Evolutionary conservation across 2,113 vertebrate species (phyloP).

Genomic region (Myotis brandtii): DNA sequence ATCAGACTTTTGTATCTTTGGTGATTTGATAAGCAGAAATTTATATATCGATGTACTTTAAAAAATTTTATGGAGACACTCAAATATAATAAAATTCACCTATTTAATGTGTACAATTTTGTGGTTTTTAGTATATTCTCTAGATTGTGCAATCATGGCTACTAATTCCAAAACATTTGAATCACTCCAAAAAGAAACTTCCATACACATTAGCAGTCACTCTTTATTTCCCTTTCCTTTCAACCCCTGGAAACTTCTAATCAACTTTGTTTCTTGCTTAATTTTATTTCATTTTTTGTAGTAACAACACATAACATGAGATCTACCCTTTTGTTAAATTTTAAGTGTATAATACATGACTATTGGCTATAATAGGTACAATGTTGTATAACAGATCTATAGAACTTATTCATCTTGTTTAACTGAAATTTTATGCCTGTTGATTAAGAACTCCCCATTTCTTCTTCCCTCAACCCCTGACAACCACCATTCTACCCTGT

Average conservation of each 20-base stretch:
- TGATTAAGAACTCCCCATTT: neutral
- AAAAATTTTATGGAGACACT: neutral
- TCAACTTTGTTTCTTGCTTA: conserved; percentile 8
- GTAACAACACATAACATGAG: neutral
- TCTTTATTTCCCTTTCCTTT: neutral
- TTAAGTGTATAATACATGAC: neutral
- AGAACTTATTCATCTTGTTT: neutral
- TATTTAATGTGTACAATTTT: neutral
- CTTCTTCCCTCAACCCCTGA: neutral
- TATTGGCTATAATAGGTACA: neutral
- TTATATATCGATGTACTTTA: neutral
- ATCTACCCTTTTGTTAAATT: neutral
- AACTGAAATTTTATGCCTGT: neutral
- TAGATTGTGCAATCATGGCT: neutral
- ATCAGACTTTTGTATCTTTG: conserved; percentile 7
- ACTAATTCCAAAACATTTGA: conserved; percentile 39
- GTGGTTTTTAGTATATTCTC: neutral
- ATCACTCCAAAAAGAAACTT: neutral
- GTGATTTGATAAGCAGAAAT: conserved; percentile 50
- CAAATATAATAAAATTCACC: neutral
- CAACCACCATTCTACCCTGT: neutral
- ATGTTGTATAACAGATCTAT: neutral
- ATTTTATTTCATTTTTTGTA: conserved; percentile 7
- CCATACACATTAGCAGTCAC: neutral
- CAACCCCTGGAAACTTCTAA: neutral